Evolutionary conservation across 1,140 invertebrate genomes (phyloP), one percentile per base, ranked within the genome.

Genomic region (Drosophila chauvacae): DNA sequence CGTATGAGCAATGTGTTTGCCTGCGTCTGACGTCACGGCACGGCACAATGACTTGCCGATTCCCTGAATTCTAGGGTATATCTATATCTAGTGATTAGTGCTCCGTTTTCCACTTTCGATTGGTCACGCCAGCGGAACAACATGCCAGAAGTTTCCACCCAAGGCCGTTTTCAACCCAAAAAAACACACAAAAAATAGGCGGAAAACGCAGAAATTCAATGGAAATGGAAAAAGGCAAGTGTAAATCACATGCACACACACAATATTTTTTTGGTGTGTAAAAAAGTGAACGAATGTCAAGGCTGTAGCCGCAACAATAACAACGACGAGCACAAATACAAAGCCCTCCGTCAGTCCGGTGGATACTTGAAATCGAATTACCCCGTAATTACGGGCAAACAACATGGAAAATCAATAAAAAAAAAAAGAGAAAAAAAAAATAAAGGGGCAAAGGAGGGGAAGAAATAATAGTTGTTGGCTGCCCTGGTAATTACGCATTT

Each of bases 391-490:
- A 77, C 63, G 58, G 65, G 26, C 42, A 42, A 61, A 55, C 37
- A 47, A 45, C 63, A 70, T 68, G 53, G 57, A 74, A 69, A 77
- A 77, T 77, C 74, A 77, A 77, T 77, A 77, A 45, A 77, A 76
- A 47, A 61, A 61, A 41, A 23, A 60, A 39, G 16, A 7, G 3
- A 11, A 2, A 18, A 4, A 18, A 18, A 18, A 20, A 14, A 20
- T 14, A 51, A 20, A 18, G n/a, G 28, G 50, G 50, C 28, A 33
- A 7, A 18, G n/a, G 26, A 33, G 48, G 51, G 18, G 9, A 23
- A 37, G n/a, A 53, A 39, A 55, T 37, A 55, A 56, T 56, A 56
- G 53, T 70, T 55, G 48, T 68, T 56, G 66, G 39, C 62, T 42
- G 48, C 39, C 30, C 61, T 42, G 37, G 51, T 76, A 77, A 77